Evolutionary conservation across 37 sponge, comb jelly and placozoan species (phyloP), one percentile per base, ranked within the genome.

Genomic region (Amphimedon queenslandica): DNA sequence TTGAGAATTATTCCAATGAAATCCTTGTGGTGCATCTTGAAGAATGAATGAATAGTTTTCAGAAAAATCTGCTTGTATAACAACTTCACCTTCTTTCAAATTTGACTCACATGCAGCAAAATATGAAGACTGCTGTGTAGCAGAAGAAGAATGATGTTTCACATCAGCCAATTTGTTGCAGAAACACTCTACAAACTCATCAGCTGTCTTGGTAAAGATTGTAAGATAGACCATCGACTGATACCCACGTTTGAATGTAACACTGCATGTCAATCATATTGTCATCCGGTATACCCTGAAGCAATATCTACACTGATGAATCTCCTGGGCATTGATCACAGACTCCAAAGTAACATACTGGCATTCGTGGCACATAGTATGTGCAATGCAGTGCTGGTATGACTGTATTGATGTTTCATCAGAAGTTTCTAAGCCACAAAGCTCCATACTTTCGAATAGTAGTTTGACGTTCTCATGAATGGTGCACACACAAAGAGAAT

Each of bases 1-100:
- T 77, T 83, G 77, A 33, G 71, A 63, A 57, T 83, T 83, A 61
- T 83, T 83, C 83, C 83, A 75, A 76, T 76, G 83, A 64, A 63
- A 83, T n/a, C 76, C 84, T 39, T 83, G 84, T 38, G 71, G 72
- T 42, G 58, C 77, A 75, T 83, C 76, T 57, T 76, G 77, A 32
- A 83, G 70, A 42, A 83, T 43, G 60, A 83, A 83, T 1, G 83
- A 83, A 69, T 83, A 83, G 53, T 77, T 83, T 42, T 76, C 84
- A 30, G 71, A 34, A 60, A 77, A 83, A 70, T 83, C 84, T 29
- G 53, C 77, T 37, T 42, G 67, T 11, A 83, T 63, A 13, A 76
- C 28, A 1, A 69, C 34, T 80, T 71, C 80, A 31, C 73, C 56
- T 2, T 57, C 13, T 20, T 25, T 27, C 34, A 80, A 38, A 5